phyloP scores from a whole-genome alignment of 2,113 vertebrate genomes.

The Podarcis cretensis region DNA sequence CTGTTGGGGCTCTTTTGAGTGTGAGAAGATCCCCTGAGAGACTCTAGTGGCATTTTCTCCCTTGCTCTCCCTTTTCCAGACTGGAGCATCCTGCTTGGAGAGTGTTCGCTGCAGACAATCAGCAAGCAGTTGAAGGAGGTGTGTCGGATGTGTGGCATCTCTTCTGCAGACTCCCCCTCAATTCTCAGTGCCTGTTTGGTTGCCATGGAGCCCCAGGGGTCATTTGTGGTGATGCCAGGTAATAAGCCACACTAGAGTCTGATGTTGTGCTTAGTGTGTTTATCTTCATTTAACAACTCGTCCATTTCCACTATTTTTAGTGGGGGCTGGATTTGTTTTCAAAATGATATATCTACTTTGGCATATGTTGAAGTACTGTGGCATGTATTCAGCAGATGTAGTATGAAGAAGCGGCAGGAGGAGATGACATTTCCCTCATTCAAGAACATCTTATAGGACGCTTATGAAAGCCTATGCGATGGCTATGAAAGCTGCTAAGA shows the following conservation, averaged over 20 bases:
- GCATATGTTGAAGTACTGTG: background rate
- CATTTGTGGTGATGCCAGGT: conserved; percentile 98
- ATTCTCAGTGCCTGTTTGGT: conserved; percentile 98
- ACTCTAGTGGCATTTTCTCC: background rate
- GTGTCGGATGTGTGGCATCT: conserved; percentile 95
- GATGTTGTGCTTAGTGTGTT: background rate
- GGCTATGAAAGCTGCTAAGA: too few relatives aligned
- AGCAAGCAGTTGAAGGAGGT: conserved; percentile 93
- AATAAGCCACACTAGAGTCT: background rate
- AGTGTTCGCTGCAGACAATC: conserved; percentile 94
- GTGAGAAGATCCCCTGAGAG: background rate
- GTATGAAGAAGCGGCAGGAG: too few relatives aligned
- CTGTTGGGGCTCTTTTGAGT: background rate
- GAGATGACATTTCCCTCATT: background rate
- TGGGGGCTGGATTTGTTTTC: background rate
- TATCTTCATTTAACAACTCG: too few relatives aligned
- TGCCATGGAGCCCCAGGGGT: conserved; percentile 97
- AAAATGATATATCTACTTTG: background rate
- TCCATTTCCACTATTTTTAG: background rate
- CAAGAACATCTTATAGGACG: too few relatives aligned
- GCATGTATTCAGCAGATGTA: too few relatives aligned
- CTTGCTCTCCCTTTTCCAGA: conserved; percentile 74
- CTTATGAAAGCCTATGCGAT: too few relatives aligned
- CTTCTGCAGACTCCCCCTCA: conserved; percentile 89
- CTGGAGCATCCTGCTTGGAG: conserved; percentile 96